Conservation (phyloP, 2,888 invertebrate species). For the Ichneumoninae sp. region DNA sequence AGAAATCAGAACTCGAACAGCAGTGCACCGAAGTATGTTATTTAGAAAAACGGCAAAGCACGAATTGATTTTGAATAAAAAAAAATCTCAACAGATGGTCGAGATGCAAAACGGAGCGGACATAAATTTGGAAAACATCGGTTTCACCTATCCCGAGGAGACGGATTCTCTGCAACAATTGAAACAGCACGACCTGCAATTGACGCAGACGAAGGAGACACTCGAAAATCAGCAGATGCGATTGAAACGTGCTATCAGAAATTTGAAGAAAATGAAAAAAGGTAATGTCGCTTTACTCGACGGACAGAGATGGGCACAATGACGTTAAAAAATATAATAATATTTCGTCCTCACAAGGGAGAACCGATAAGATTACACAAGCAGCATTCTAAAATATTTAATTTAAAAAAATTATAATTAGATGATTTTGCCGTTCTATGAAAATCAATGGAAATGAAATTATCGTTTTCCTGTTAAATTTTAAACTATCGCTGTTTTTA, state of each 20-base stretch:
- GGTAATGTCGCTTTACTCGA: conserved; percentile 73
- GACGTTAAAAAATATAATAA: too few species aligned
- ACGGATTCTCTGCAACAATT: conserved; percentile 88
- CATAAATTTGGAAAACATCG: conserved; percentile 87
- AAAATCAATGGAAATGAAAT: not conserved
- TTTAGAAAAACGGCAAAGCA: not conserved
- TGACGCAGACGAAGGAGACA: conserved; percentile 88
- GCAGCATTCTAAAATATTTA: not conserved
- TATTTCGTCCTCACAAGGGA: not conserved
- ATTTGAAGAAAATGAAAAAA: conserved; percentile 83
- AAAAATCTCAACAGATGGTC: conserved; percentile 85
- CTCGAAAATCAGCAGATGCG: conserved; percentile 88
- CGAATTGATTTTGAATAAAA: not conserved
- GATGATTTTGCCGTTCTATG: not conserved
- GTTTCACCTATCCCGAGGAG: conserved; percentile 87
- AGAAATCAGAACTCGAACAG: conserved; percentile 89
- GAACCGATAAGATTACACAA: not conserved
- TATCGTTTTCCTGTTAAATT: not conserved
- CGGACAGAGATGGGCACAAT: conserved; percentile 30
- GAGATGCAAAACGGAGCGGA: conserved; percentile 87
- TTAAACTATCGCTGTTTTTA: not conserved
- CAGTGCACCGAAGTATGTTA: conserved; percentile 86
- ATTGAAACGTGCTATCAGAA: conserved; percentile 85
- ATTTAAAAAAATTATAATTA: not conserved
- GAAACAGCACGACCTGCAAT: conserved; percentile 87